Conservation (phyloP, 1,140 invertebrate species). For the Lethrus apterus region DNA sequence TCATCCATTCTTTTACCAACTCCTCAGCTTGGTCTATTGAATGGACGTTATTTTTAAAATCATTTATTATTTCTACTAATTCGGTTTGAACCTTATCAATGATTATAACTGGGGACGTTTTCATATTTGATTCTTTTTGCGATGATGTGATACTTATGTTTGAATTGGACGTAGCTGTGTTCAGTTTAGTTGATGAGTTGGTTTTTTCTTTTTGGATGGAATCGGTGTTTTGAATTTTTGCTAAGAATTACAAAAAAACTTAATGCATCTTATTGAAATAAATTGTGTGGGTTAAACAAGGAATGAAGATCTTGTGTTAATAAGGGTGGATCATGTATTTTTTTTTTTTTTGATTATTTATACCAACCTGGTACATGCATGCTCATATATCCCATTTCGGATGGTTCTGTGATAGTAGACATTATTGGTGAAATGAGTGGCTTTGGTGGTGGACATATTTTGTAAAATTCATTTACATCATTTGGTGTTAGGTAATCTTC, state of each 20-base stretch:
- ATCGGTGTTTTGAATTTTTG: too few relatives aligned
- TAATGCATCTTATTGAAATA: too few relatives aligned
- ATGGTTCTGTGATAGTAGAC: slow-evolving; percentile 8
- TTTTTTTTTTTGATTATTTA: too few relatives aligned
- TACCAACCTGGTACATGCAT: slow-evolving; percentile 26
- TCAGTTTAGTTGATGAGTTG: background rate
- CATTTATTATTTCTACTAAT: slow-evolving; percentile 77
- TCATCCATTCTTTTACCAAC: slow-evolving; percentile 76
- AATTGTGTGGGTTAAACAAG: too few relatives aligned
- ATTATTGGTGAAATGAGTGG: slow-evolving; percentile 18
- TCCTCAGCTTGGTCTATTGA: slow-evolving; percentile 77
- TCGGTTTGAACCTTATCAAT: slow-evolving; percentile 63
- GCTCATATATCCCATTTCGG: slow-evolving; percentile 24
- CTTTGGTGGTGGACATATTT: slow-evolving; percentile 28
- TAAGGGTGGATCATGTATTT: too few relatives aligned
- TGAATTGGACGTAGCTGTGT: slow-evolving; percentile 1
- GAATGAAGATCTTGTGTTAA: too few relatives aligned
- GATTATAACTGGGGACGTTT: slow-evolving; percentile 21
- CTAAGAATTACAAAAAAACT: too few relatives aligned
- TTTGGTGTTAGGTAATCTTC: slow-evolving; percentile 24
- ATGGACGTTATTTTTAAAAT: slow-evolving; percentile 83
- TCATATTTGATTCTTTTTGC: background rate
- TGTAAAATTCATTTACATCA: slow-evolving; percentile 27
- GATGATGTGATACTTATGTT: slow-evolving; percentile 6
- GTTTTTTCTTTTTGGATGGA: too few relatives aligned